Conservation (phyloP, 2,113 vertebrate species). For the Laterallus jamaicensis region DNA sequence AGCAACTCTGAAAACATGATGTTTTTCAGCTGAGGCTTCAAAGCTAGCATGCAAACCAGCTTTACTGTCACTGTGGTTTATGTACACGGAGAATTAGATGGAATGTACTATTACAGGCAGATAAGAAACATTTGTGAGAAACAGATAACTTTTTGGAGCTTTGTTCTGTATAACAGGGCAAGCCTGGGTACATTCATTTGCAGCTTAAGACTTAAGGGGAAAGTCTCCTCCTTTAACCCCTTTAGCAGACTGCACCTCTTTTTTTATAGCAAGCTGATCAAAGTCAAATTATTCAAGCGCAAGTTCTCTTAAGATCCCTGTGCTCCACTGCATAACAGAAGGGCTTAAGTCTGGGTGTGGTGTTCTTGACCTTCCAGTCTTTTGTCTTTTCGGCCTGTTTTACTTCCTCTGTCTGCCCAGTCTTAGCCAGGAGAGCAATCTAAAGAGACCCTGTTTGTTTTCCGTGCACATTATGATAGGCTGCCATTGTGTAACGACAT, state of each 20-base stretch:
- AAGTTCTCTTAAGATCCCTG: background rate
- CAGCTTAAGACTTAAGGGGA: background rate
- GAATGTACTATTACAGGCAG: background rate
- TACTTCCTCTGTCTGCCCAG: conserved; percentile 60
- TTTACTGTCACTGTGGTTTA: background rate
- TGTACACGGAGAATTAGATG: background rate
- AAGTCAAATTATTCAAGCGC: conserved; percentile 51
- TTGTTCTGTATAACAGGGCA: background rate
- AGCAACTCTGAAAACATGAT: background rate
- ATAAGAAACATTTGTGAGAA: background rate
- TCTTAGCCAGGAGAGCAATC: conserved; percentile 49
- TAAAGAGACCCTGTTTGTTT: conserved; percentile 65
- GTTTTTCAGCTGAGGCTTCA: background rate
- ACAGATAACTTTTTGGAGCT: background rate
- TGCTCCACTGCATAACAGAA: conserved; percentile 20
- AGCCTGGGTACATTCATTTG: background rate
- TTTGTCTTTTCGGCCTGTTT: conserved; percentile 70
- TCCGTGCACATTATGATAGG: conserved; percentile 54
- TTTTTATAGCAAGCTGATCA: conserved; percentile 47
- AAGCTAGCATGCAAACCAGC: background rate
- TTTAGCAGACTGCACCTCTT: conserved; percentile 15
- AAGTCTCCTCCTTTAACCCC: conserved; percentile 11
- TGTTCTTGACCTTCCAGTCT: conserved; percentile 66
- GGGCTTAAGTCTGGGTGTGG: conserved; percentile 65
- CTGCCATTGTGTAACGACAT: conserved; percentile 69